phyloP scores from a whole-genome alignment of 2,797 vertebrate species.

The Otolemur crassicaudatus region DNA sequence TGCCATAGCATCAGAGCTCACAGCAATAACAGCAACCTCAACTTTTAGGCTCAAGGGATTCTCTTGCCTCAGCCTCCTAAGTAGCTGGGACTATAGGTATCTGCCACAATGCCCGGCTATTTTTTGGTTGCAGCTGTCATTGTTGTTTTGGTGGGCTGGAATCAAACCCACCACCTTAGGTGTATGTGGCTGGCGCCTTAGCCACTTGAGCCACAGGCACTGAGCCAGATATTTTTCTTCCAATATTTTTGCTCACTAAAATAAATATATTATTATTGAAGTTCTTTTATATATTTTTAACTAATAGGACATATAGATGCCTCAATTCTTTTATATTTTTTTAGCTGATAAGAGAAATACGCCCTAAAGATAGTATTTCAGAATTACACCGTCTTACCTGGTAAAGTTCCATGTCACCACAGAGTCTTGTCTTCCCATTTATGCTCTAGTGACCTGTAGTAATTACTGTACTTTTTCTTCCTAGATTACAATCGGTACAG shows the following conservation, averaged over 20 bases:
- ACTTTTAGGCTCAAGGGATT: too few relatives aligned
- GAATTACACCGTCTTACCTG: neutral
- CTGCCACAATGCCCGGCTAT: too few relatives aligned
- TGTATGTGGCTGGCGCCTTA: too few relatives aligned
- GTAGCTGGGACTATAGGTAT: too few relatives aligned
- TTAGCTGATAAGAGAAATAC: neutral
- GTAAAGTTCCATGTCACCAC: neutral
- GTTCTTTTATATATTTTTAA: neutral
- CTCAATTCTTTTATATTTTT: neutral
- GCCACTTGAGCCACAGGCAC: too few relatives aligned
- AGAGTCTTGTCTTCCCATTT: neutral
- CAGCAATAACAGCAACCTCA: too few relatives aligned
- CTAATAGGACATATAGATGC: neutral
- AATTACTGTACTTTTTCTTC: conserved; percentile 23
- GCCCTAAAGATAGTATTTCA: neutral
- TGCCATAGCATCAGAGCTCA: too few relatives aligned
- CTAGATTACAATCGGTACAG: neutral
- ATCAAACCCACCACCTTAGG: too few relatives aligned
- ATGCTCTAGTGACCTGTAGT: neutral
- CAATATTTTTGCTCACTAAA: conserved; percentile 22
- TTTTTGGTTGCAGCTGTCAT: too few relatives aligned
- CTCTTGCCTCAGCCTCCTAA: too few relatives aligned
- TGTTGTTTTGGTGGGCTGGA: too few relatives aligned
- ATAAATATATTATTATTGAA: neutral
- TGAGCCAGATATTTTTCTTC: neutral